Evolutionary conservation across 2,797 vertebrate genomes (phyloP).

Genomic region (Mallotus villosus): DNA sequence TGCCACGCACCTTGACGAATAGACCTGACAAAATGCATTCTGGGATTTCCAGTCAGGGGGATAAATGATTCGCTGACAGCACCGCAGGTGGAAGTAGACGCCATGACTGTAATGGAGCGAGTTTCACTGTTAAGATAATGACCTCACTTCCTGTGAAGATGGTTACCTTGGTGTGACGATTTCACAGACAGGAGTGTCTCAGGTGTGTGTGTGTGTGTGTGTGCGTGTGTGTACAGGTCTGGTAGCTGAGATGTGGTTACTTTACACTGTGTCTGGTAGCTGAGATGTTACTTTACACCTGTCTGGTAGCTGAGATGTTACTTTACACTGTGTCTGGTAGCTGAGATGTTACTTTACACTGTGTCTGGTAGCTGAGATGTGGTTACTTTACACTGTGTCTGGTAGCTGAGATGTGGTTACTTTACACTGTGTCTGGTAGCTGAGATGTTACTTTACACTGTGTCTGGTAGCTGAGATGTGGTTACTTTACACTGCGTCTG

Average conservation of each 20-base stretch:
- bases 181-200: constrained; percentile 49
- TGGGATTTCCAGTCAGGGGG: constrained; percentile 64
- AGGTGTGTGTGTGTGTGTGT: constrained; percentile 32
- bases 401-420: too few relatives aligned
- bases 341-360: too few relatives aligned
- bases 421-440: background rate
- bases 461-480: too few relatives aligned
- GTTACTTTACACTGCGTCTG: too few relatives aligned
- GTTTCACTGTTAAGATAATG: constrained; percentile 67
- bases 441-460: too few relatives aligned
- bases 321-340: too few relatives aligned
- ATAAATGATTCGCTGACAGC: constrained; percentile 72
- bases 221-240: background rate
- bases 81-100: constrained; percentile 70
- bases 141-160: constrained; percentile 35
- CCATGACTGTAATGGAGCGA: constrained; percentile 12
- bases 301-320: background rate
- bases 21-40: constrained; percentile 69
- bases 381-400: too few relatives aligned
- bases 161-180: constrained; percentile 55
- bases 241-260: background rate
- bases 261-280: too few relatives aligned
- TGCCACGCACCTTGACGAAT: constrained; percentile 70
- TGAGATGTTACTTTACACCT: too few relatives aligned
- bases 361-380: background rate